phyloP scores from a whole-genome alignment of 2,797 vertebrate species.

The Borostomias antarcticus region DNA sequence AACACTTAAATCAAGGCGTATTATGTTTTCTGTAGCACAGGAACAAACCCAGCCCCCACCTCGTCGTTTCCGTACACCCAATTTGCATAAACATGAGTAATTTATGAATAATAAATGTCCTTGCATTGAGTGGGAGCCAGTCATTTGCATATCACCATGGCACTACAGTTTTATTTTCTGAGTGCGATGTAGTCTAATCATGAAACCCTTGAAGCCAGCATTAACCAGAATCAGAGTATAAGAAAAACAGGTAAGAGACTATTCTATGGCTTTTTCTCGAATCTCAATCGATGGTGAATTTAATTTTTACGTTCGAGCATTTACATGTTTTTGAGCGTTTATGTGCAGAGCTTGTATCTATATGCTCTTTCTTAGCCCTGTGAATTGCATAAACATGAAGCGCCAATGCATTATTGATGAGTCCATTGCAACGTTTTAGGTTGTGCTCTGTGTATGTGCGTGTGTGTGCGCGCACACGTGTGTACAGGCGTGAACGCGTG shows the following conservation, averaged over 20 bases:
- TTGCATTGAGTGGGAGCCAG: slow-evolving; percentile 86
- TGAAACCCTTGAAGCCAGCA: slow-evolving; percentile 83
- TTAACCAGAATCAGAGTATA: slow-evolving; percentile 80
- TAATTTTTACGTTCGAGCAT: slow-evolving; percentile 38
- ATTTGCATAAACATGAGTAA: slow-evolving; percentile 98
- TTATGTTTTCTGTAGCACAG: slow-evolving; percentile 46
- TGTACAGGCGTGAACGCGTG: too few relatives aligned
- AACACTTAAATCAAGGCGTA: slow-evolving; percentile 26
- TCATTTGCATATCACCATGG: slow-evolving; percentile 94
- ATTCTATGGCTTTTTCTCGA: slow-evolving; percentile 51
- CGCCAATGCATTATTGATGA: slow-evolving; percentile 91
- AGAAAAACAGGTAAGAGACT: slow-evolving; percentile 76
- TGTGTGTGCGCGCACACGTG: background rate
- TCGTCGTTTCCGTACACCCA: slow-evolving; percentile 62
- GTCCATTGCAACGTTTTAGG: slow-evolving; percentile 62
- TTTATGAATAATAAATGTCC: slow-evolving; percentile 98
- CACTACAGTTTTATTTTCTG: slow-evolving; percentile 87
- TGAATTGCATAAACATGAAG: slow-evolving; percentile 90
- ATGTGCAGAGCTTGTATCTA: slow-evolving; percentile 46
- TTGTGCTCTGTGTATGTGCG: slow-evolving; percentile 18
- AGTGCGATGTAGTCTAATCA: slow-evolving; percentile 74
- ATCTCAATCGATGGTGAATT: slow-evolving; percentile 33
- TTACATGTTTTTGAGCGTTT: slow-evolving; percentile 29
- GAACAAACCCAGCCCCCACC: slow-evolving; percentile 67
- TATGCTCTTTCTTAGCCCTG: slow-evolving; percentile 65